Evolutionary conservation across 2,888 invertebrate genomes (phyloP), one percentile per base, ranked within the genome.

Genomic region (Odontocerum albicorne): DNA sequence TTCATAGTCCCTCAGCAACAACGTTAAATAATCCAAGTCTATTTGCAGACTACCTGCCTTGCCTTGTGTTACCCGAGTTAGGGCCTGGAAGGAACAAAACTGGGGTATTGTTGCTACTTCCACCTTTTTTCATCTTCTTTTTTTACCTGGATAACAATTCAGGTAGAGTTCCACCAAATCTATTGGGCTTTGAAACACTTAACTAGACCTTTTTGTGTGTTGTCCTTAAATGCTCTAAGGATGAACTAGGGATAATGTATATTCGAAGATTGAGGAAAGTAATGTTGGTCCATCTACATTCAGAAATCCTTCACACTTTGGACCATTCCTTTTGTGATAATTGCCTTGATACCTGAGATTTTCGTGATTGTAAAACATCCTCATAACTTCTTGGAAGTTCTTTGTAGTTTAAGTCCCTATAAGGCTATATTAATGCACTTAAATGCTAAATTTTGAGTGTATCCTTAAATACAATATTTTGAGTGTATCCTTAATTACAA

Each of bases 261-360:
- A n/a, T n/a, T n/a, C n/a, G n/a, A n/a, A n/a, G n/a, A n/a, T n/a
- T n/a, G n/a, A n/a, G n/a, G n/a, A n/a, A n/a, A n/a, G n/a, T n/a
- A 7, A 10, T 27, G 10, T 27, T 27, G 27, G 27, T 27, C 10
- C 27, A 27, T 7, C 27, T 27, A 27, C 7, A 15, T 8, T 3
- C 10, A 17, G 31, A n/a, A 12, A n/a, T 17, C 33, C 17, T 32
- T 31, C 8, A 19, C 32, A n/a, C 3, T 13, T 7, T 27, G n/a
- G n/a, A 7, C 27, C 27, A 16, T n/a, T 12, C 8, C 35, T 19
- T 16, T 46, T 21, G 20, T 35, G 46, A 35, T 46, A 36, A 46
- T 46, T 46, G 15, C 35, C 21, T 20, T 15, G 35, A 35, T 46
- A 46, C 46, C 46, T 46, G 46, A 46, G 35, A 6, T 39, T 16